A percentile compares a stretch with the other conserved stretches of the same genome.
Conservation (phyloP, 2,797 vertebrate genomes). For the Mycteria americana region DNA sequence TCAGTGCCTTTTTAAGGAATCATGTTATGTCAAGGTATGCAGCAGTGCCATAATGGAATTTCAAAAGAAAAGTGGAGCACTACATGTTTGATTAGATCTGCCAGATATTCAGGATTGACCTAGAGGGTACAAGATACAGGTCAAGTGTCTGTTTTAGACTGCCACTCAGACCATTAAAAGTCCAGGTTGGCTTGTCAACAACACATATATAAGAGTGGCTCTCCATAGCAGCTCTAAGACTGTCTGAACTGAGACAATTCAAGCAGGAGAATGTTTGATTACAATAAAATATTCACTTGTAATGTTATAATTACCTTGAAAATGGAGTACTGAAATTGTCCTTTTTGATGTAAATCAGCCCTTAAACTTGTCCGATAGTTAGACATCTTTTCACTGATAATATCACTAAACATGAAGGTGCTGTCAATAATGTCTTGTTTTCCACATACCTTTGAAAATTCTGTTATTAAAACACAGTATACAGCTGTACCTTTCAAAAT, state of each 20-base stretch:
- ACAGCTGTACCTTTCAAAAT: neutral
- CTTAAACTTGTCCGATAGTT: neutral
- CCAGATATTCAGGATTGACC: neutral
- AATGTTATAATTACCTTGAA: neutral
- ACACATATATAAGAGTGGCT: neutral
- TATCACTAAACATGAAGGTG: neutral
- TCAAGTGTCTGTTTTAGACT: neutral
- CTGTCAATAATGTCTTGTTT: neutral
- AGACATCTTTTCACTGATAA: neutral
- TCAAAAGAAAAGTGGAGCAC: constrained; percentile 26
- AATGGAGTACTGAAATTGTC: neutral
- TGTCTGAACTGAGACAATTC: neutral
- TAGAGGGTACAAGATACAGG: neutral
- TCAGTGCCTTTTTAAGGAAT: constrained; percentile 18
- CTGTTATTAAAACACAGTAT: neutral
- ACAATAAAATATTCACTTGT: neutral
- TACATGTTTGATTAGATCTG: neutral
- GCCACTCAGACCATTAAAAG: neutral
- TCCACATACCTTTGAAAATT: neutral
- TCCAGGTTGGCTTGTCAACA: neutral
- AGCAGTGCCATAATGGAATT: neutral
- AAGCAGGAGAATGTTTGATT: neutral
- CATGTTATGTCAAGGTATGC: constrained; percentile 8
- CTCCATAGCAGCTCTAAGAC: neutral
- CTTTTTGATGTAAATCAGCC: neutral